Conservation (phyloP, 2,113 vertebrate genomes). For the Cyrtonyx montezumae region DNA sequence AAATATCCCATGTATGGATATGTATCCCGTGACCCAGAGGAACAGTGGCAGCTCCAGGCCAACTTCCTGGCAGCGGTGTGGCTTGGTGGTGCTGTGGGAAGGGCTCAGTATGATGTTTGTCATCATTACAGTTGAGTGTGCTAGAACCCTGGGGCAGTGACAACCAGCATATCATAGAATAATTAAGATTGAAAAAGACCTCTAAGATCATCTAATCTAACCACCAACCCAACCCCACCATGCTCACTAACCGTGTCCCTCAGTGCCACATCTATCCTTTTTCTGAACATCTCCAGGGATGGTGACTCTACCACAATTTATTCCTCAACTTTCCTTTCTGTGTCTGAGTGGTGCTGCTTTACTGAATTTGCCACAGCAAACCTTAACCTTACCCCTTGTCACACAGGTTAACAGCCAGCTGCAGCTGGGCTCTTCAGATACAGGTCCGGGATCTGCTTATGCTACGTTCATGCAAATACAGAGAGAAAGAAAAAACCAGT, state of each 20-base stretch:
- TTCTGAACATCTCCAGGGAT: no score
- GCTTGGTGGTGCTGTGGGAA: rapidly evolving
- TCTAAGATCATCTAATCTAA: no score
- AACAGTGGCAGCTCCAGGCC: not conserved
- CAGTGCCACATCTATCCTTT: no score
- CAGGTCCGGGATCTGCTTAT: not conserved
- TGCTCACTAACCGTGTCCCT: no score
- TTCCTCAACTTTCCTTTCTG: not conserved
- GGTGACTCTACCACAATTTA: not conserved
- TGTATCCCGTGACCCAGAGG: not conserved
- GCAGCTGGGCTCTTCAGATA: not conserved
- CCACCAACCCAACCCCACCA: no score
- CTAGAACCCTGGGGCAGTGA: not conserved
- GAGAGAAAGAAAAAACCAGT: not conserved
- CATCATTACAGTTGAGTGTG: rapidly evolving
- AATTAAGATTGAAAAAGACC: no score
- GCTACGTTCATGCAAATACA: not conserved
- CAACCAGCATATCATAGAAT: no score
- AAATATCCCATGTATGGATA: no score
- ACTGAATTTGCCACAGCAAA: not conserved
- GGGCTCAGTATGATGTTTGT: rapidly evolving
- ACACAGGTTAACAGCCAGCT: not conserved
- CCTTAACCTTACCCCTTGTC: not conserved
- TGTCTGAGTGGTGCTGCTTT: not conserved
- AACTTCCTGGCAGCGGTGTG: not conserved